Conservation (phyloP, 2,888 invertebrate genomes). For the Pinctada fucata region DNA sequence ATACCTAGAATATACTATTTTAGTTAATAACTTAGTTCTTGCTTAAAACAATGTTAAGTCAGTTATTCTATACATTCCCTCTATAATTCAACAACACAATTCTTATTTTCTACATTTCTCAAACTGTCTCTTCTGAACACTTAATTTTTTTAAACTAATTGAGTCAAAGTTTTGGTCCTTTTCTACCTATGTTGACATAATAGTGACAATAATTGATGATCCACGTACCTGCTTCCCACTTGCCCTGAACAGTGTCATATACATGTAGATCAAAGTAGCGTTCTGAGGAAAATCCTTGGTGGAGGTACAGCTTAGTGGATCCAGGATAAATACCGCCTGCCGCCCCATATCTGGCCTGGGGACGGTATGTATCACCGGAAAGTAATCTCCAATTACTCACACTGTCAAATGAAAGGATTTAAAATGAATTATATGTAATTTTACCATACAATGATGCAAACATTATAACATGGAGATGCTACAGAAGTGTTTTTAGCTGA, state of each 20-base stretch:
- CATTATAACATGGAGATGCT: background rate
- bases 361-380: constrained; percentile 18
- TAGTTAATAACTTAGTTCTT: too few relatives aligned
- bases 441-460: background rate
- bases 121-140: too few relatives aligned
- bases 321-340: constrained; percentile 55
- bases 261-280: constrained; percentile 45
- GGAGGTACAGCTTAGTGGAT: constrained; percentile 45
- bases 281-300: constrained; percentile 42
- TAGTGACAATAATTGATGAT: too few relatives aligned
- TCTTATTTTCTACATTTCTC: too few relatives aligned
- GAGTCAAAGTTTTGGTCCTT: too few relatives aligned
- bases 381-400: constrained; percentile 20
- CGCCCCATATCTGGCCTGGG: constrained; percentile 47
- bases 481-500: too few relatives aligned
- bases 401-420: constrained; percentile 15
- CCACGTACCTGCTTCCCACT: constrained; percentile 52
- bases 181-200: too few relatives aligned
- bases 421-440: background rate
- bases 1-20: too few relatives aligned
- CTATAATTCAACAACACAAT: too few relatives aligned
- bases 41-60: too few relatives aligned
- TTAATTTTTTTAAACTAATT: too few relatives aligned
- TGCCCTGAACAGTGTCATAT: constrained; percentile 39
- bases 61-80: too few relatives aligned